Conservation (phyloP, 2,113 vertebrate species). For the Tricholaema leucomelas region DNA sequence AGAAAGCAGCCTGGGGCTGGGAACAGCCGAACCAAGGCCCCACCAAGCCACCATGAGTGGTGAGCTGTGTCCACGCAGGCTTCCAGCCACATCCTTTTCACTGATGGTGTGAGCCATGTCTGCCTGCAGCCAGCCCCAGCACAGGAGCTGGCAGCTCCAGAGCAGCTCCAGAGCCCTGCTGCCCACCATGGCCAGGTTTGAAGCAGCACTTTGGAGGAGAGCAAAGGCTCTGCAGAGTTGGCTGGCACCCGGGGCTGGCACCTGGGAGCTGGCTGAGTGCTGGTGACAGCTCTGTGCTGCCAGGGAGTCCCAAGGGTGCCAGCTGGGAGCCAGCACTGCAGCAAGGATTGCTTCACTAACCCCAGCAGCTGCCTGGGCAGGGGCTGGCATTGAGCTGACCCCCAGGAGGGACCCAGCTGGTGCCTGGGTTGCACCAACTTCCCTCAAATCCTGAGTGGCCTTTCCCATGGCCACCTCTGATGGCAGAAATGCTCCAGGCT, state of each 20-base stretch:
- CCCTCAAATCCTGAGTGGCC: no score
- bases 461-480: no score
- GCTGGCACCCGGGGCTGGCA: accelerated
- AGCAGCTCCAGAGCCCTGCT: no score
- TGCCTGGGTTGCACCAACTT: no score
- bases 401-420: no score
- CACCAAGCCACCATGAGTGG: not conserved
- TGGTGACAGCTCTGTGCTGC: not conserved
- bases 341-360: no score
- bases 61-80: not conserved
- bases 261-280: not conserved
- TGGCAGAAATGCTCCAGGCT: no score
- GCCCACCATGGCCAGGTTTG: no score
- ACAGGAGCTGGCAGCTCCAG: not conserved
- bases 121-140: not conserved
- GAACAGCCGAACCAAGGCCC: not conserved
- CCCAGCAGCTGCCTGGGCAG: no score
- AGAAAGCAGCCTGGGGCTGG: not conserved
- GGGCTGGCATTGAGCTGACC: no score
- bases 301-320: not conserved
- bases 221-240: not conserved
- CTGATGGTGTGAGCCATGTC: not conserved
- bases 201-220: not conserved
- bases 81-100: not conserved
- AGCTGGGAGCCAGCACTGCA: no score